Evolutionary conservation across 2,888 invertebrate genomes (phyloP).

Genomic region (Enoplolaimus lenunculus): DNA sequence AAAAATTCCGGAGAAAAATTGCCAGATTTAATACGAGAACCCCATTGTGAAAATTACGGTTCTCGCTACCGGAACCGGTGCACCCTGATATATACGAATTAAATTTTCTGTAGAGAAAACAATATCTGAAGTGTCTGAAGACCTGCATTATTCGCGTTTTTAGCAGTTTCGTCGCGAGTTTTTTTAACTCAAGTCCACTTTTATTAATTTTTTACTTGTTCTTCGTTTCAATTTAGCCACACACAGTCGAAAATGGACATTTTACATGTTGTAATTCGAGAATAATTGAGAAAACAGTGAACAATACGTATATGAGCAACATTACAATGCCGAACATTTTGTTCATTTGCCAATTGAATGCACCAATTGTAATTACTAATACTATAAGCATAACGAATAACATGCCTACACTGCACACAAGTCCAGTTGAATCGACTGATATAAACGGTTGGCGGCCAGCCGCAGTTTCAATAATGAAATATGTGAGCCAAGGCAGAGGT

Average conservation of each 20-base stretch:
- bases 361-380: constrained; percentile 56
- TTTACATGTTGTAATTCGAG: background rate
- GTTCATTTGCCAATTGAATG: constrained; percentile 83
- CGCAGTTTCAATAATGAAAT: constrained; percentile 57
- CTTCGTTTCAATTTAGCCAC: too few relatives aligned
- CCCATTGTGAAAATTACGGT: too few relatives aligned
- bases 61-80: too few relatives aligned
- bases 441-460: background rate
- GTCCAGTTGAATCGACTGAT: constrained; percentile 50
- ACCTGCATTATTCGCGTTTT: too few relatives aligned
- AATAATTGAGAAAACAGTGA: background rate
- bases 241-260: constrained; percentile 7
- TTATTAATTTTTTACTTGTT: too few relatives aligned
- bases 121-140: too few relatives aligned
- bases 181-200: too few relatives aligned
- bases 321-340: constrained; percentile 81
- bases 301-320: constrained; percentile 54
- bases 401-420: constrained; percentile 93
- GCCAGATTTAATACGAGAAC: too few relatives aligned
- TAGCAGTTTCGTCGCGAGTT: too few relatives aligned
- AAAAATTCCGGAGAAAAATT: too few relatives aligned
- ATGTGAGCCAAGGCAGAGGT: constrained; percentile 92
- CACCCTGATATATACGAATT: too few relatives aligned
- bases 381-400: constrained; percentile 89
- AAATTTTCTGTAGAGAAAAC: too few relatives aligned